Evolutionary conservation across 2,113 vertebrate genomes (phyloP).

Genomic region (Dicrurus megarhynchus): DNA sequence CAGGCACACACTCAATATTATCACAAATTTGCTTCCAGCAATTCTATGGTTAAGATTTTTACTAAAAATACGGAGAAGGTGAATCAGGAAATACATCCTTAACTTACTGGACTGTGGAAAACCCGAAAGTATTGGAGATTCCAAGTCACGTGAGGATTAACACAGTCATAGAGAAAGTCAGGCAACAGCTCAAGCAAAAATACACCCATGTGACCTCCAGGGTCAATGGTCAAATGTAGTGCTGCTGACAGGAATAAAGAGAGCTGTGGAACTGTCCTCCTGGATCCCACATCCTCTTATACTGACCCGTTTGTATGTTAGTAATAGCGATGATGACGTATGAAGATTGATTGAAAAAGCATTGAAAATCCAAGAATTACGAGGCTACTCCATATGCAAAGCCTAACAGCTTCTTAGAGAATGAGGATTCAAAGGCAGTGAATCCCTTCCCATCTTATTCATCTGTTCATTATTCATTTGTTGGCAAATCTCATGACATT

Average conservation of each 20-base stretch:
- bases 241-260: background rate
- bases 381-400: background rate
- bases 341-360: background rate
- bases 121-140: background rate
- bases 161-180: accelerated
- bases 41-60: background rate
- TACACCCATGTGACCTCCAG: background rate
- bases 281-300: background rate
- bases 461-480: background rate
- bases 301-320: background rate
- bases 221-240: background rate
- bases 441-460: background rate
- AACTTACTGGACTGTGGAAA: background rate
- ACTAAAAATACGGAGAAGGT: background rate
- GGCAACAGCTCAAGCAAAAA: background rate
- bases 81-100: background rate
- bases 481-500: background rate
- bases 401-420: background rate
- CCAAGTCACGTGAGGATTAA: background rate
- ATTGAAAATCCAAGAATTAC: background rate
- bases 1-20: background rate
- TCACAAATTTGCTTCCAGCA: background rate
- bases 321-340: background rate
- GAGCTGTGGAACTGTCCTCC: background rate
- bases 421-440: background rate